A percentile compares a stretch with the other conserved stretches of the same genome.
These are phyloP conservation scores for Pseudochirops cupreus DNA, from an alignment of 2,797 vertebrate species.

Conservation along the genomic window DNA sequence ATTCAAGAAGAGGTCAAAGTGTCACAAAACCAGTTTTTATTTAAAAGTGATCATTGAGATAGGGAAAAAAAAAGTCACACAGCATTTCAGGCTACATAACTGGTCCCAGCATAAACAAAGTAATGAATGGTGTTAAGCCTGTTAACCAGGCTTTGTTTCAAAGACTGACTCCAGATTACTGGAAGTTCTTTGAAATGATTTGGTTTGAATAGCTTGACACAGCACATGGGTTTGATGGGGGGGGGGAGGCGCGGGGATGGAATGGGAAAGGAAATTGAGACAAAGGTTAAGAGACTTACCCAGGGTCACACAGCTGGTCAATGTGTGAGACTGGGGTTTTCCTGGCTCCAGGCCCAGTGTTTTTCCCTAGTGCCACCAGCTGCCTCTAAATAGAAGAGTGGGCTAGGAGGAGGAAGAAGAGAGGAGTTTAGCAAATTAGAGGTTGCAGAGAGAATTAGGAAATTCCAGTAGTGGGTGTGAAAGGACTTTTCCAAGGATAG, in stretches of 20 bases:
- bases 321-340: background rate
- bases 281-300: background rate
- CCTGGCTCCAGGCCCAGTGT: background rate
- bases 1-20: constrained; percentile 31
- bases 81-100: constrained; percentile 8
- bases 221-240: background rate
- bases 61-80: constrained; percentile 45
- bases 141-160: constrained; percentile 34
- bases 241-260: background rate
- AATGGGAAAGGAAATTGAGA: background rate
- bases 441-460: background rate
- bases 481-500: background rate
- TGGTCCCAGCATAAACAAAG: constrained; percentile 23
- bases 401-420: background rate
- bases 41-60: constrained; percentile 44
- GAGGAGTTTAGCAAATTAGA: constrained; percentile 38
- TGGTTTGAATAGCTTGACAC: background rate
- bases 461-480: background rate
- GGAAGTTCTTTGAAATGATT: background rate
- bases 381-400: constrained; percentile 34
- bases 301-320: background rate
- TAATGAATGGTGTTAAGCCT: background rate
- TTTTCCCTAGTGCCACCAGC: background rate
- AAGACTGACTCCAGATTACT: background rate
- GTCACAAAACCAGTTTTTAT: constrained; percentile 40